These are phyloP conservation scores for Pemphigus obesinymphae DNA, from an alignment of 1,140 invertebrate genomes.

Conservation along the genomic window DNA sequence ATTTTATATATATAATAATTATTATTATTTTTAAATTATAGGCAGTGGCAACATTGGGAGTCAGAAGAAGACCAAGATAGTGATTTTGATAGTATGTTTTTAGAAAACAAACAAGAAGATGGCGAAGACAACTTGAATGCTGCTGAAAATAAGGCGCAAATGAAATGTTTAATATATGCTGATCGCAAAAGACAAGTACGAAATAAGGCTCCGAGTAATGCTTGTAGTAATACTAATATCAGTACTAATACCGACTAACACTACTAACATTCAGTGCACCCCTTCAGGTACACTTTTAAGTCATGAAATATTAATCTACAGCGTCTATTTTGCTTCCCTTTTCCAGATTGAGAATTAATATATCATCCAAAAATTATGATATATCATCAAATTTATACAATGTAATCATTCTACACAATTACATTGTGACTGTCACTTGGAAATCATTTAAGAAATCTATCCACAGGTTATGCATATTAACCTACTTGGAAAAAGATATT, in stretches of 20 bases:
- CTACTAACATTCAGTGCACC: slow-evolving; percentile 20
- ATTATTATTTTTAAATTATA: slow-evolving; percentile 3
- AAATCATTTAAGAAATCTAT: background rate
- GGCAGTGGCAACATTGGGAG: slow-evolving; percentile 35
- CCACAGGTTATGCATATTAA: background rate
- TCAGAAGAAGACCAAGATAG: slow-evolving; percentile 33
- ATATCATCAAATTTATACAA: slow-evolving; percentile 1
- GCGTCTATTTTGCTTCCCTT: slow-evolving; percentile 26
- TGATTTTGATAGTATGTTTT: slow-evolving; percentile 26
- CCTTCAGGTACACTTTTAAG: slow-evolving; percentile 17
- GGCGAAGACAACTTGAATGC: background rate
- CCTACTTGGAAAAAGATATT: background rate
- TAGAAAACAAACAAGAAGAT: background rate
- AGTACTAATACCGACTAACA: slow-evolving; percentile 9
- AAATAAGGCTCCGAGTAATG: slow-evolving; percentile 15
- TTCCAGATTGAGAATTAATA: slow-evolving; percentile 36
- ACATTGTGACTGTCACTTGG: background rate
- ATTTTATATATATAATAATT: too few relatives aligned
- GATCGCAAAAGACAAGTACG: slow-evolving; percentile 40
- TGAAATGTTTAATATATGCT: slow-evolving; percentile 36
- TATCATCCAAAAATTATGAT: slow-evolving; percentile 3
- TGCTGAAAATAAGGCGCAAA: slow-evolving; percentile 24
- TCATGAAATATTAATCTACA: slow-evolving; percentile 1
- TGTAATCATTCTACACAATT: background rate
- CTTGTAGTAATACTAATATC: background rate